These are phyloP conservation scores for Euzetes globulus DNA, from an alignment of 2,888 invertebrate genomes.

Conservation along the genomic window DNA sequence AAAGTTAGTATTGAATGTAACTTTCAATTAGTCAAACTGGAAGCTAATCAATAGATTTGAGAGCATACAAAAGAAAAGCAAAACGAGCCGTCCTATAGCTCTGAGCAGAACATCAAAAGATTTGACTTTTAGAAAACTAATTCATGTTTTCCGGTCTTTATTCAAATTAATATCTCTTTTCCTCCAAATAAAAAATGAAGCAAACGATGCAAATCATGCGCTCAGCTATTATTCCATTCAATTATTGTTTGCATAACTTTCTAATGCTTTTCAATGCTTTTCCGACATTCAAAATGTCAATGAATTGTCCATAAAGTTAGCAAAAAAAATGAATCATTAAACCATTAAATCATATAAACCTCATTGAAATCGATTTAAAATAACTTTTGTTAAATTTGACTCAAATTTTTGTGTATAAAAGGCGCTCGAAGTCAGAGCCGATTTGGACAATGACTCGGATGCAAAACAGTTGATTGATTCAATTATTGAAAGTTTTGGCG, in stretches of 20 bases:
- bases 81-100: not conserved
- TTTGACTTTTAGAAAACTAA: not conserved
- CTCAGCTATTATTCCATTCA: not conserved
- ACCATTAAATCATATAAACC: too few species aligned
- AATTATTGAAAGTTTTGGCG: constrained; percentile 13
- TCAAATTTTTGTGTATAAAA: not conserved
- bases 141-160: constrained; percentile 23
- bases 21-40: not conserved
- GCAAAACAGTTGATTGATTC: constrained; percentile 23
- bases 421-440: constrained; percentile 29
- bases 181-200: constrained; percentile 3
- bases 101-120: not conserved
- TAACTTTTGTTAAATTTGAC: not conserved
- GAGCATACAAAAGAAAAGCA: not conserved
- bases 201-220: not conserved
- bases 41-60: not conserved
- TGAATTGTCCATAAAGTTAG: not conserved
- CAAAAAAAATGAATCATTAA: not conserved
- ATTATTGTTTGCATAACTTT: constrained; percentile 6
- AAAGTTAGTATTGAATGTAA: not conserved
- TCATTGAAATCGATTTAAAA: not conserved
- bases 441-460: constrained; percentile 22
- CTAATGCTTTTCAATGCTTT: not conserved
- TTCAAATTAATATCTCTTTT: constrained; percentile 9
- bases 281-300: not conserved